Conservation (phyloP, 2,113 vertebrate species). For the Aspidoscelis tigris region DNA sequence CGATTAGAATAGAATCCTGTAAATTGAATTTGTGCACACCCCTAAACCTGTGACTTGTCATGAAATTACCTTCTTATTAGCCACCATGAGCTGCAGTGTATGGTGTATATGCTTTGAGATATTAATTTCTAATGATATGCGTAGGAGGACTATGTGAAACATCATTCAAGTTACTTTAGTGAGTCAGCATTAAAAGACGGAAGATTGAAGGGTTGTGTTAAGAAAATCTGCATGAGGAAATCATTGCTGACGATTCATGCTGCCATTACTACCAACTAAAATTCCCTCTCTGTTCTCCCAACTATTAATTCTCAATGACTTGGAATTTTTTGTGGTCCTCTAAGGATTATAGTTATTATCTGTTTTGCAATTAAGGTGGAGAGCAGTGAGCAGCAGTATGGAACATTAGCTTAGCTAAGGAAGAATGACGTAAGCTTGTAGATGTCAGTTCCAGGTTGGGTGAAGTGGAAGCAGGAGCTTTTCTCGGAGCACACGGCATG, state of each 20-base stretch:
- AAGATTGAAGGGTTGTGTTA: background rate
- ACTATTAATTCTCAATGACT: background rate
- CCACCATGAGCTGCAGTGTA: too few relatives aligned
- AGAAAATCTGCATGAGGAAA: slow-evolving; percentile 29
- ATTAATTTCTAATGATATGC: background rate
- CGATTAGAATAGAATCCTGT: too few relatives aligned
- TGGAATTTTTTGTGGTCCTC: slow-evolving; percentile 42
- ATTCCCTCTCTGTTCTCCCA: background rate
- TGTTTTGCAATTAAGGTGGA: background rate
- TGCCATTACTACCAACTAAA: background rate
- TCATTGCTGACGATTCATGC: slow-evolving; percentile 9
- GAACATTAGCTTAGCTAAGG: rapidly evolving
- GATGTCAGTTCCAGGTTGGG: background rate
- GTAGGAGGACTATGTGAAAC: slow-evolving; percentile 29
- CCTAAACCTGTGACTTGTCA: too few relatives aligned
- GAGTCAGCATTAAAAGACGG: slow-evolving; percentile 6
- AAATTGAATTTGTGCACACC: too few relatives aligned
- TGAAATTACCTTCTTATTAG: too few relatives aligned
- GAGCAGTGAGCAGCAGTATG: background rate
- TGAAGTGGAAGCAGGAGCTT: too few relatives aligned
- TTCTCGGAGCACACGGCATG: too few relatives aligned
- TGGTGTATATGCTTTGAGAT: background rate
- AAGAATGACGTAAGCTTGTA: background rate
- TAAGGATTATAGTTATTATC: slow-evolving; percentile 38
- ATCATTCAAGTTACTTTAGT: slow-evolving; percentile 48